Evolutionary conservation across 2,113 vertebrate genomes (phyloP), one percentile per base, ranked within the genome.

Genomic region (Seriola aureovittata): DNA sequence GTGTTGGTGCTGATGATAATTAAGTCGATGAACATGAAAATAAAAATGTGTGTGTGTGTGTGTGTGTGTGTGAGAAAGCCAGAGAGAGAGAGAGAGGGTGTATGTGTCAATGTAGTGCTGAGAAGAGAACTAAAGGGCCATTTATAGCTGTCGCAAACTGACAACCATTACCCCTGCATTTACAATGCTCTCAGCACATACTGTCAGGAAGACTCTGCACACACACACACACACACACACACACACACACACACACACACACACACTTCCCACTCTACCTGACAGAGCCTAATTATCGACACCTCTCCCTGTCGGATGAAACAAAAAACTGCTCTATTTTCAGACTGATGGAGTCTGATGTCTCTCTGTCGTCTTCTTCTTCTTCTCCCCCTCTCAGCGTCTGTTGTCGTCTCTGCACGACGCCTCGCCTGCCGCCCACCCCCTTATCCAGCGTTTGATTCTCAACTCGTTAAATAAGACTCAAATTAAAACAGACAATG

Each of bases 241-340:
- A 48, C 68, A 21, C 78, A 23, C 71, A 46, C 73, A 63, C 58
- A 54, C 77, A 81, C 80, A 68, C 63, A 55, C 73, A 64, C 71
- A 32, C 78, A 16, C 84, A 75, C 73, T 74, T 75, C 82, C 72
- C 71, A 19, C 88, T 88, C 85, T 83, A 91, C 90, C 90, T 92
- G 90, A 97, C 96, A 96, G 96, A 96, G 96, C 97, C 97, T 98
- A 99, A 98, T 98, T 97, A 97, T 96, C 96, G 96, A 97, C 96
- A 97, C 96, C 97, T 96, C 96, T 93, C 95, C 94, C 93, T 90
- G 91, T 91, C 88, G 88, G 93, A 96, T 95, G 95, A 96, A 96
- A 96, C 94, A 94, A 92, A 93, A 93, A 91, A 65, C 85, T 78
- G 84, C 86, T 93, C 95, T 96, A 96, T 96, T 96, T 96, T 95